Evolutionary conservation across 2,888 invertebrate genomes (phyloP), one percentile per base, ranked within the genome.

Genomic region (Aromia moschata): DNA sequence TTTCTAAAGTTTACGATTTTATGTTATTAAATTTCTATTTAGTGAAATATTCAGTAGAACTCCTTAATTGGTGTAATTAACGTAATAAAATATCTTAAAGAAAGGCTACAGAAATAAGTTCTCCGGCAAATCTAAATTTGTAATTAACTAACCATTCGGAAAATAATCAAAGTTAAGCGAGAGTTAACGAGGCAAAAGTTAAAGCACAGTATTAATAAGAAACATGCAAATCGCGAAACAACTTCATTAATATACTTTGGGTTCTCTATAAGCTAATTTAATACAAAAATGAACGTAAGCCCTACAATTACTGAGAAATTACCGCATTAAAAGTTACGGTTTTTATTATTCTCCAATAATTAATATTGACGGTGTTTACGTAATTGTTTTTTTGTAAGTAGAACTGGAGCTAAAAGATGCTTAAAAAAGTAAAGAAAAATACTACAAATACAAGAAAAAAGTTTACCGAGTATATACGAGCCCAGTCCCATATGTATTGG

Each of bases 81-180:
- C 61, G 75, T 76, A 76, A 77, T 75, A 75, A 76, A 76, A 75
- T 76, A 76, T 75, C 72, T 72, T 72, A 71, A 73, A 74, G 73
- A 73, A 72, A 73, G 72, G 64, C 56, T 47, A 37, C 52, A 53
- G 58, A 58, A 65, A 61, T 65, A 65, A 68, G 65, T 69, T 69
- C 64, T 58, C 60, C 44, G 66, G 55, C 62, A 69, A 70, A 72
- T 72, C 72, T 73, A 70, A 73, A 72, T 74, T 77, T 79, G 75
- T 78, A 79, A 79, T 80, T 79, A 79, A 77, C 77, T 78, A 77
- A 77, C 78, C 75, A 72, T 77, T 79, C 73, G 78, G 77, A 79
- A 79, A 79, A 79, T 78, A 79, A 78, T 78, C 77, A 79, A 78
- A 77, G 75, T 77, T 76, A 68, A 71, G 69, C 68, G 67, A 68